A percentile compares a stretch with the other conserved stretches of the same genome.
These are phyloP conservation scores for Platichthys flesus DNA, from an alignment of 2,113 vertebrate genomes.

Conservation along the genomic window DNA sequence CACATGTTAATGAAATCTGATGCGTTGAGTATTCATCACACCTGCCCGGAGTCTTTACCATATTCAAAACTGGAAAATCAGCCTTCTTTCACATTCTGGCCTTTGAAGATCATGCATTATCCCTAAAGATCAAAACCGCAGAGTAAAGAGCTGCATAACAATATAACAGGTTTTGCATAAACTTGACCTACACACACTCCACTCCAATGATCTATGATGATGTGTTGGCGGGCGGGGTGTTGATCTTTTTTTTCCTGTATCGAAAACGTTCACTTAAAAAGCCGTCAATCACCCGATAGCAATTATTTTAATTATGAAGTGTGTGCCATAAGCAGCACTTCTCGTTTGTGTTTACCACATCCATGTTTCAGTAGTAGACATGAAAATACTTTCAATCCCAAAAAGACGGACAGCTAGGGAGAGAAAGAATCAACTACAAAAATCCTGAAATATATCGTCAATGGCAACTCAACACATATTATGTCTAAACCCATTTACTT, in stretches of 20 bases:
- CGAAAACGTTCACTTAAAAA: constrained; percentile 40
- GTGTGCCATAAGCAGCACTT: constrained; percentile 30
- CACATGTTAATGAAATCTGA: constrained; percentile 53
- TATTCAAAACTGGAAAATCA: constrained; percentile 50
- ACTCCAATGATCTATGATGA: constrained; percentile 10
- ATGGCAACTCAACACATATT: constrained; percentile 4
- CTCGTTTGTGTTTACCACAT: constrained; percentile 9
- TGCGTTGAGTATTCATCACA: constrained; percentile 53
- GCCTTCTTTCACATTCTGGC: constrained; percentile 36
- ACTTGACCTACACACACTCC: neutral
- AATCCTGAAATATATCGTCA: constrained; percentile 15
- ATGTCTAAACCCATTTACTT: neutral
- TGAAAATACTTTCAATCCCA: constrained; percentile 11
- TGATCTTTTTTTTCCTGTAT: constrained; percentile 34
- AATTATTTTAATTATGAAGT: constrained; percentile 41
- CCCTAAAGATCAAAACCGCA: neutral
- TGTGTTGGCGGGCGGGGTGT: constrained; percentile 12
- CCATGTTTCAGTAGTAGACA: constrained; percentile 19
- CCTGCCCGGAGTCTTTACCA: constrained; percentile 36
- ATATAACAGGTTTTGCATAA: neutral
- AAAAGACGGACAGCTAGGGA: neutral
- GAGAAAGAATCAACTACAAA: neutral
- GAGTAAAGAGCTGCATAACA: neutral
- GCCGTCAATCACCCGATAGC: constrained; percentile 20
- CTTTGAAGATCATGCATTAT: constrained; percentile 45